Percentiles rank a stretch among this genome's conserved stretches.
phyloP scores from a whole-genome alignment of 2,888 invertebrate genomes.

The Sepiola atlantica region DNA sequence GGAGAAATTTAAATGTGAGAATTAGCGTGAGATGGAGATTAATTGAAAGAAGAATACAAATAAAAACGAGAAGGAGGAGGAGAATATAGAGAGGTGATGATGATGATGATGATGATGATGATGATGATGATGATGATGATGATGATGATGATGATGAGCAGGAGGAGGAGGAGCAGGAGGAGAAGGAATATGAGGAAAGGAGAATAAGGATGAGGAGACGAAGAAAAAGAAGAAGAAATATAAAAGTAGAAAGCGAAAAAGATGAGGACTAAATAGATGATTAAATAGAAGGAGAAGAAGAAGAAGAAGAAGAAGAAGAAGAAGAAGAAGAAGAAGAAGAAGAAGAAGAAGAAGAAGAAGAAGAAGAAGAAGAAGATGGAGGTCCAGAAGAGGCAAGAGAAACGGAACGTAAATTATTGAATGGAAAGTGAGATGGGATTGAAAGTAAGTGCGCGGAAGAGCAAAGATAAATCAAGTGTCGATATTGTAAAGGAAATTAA shows the following conservation, averaged over 20 bases:
- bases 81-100: too few relatives aligned
- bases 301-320: neutral
- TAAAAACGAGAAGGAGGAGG: neutral
- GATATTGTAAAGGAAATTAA: too few relatives aligned
- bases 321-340: neutral
- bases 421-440: neutral
- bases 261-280: neutral
- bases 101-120: too few relatives aligned
- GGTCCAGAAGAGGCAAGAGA: neutral
- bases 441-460: neutral
- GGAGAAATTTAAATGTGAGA: too few relatives aligned
- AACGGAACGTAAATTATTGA: neutral
- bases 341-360: neutral
- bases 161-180: neutral
- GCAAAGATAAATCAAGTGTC: too few relatives aligned
- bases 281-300: neutral
- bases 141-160: too few relatives aligned
- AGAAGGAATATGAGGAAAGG: neutral
- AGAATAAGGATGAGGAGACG: neutral
- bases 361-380: neutral
- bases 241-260: neutral
- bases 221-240: neutral
- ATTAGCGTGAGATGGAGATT: neutral
- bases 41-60: neutral
- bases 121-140: too few relatives aligned